Conservation (phyloP, 2,888 invertebrate genomes). For the Carabus problematicus region DNA sequence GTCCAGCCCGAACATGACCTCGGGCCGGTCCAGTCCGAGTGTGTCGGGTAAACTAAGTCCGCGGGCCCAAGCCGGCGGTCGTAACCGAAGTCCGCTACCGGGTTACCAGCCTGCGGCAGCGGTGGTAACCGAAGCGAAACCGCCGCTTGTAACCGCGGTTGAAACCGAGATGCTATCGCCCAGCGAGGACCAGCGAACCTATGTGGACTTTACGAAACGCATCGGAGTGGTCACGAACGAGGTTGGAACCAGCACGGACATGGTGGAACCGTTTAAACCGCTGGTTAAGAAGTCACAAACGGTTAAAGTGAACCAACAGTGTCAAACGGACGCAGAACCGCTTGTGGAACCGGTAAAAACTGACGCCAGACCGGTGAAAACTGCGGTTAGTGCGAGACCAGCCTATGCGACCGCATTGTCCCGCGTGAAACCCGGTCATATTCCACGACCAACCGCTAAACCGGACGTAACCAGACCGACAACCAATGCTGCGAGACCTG, state of each 20-base stretch:
- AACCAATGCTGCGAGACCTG: slow-evolving; percentile 41
- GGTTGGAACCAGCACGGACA: slow-evolving; percentile 58
- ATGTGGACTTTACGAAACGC: slow-evolving; percentile 55
- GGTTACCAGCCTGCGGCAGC: slow-evolving; percentile 9
- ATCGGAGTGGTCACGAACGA: slow-evolving; percentile 57
- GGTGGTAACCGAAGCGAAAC: not conserved
- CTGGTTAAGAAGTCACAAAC: slow-evolving; percentile 50
- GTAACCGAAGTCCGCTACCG: slow-evolving; percentile 57
- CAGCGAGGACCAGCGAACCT: slow-evolving; percentile 59
- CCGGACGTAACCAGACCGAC: slow-evolving; percentile 48
- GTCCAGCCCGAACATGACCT: slow-evolving; percentile 61
- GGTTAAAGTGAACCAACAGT: slow-evolving; percentile 52
- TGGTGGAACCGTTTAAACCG: slow-evolving; percentile 54
- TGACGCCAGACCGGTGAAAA: slow-evolving; percentile 47
- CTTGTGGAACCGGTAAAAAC: slow-evolving; percentile 46
- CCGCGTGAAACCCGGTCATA: slow-evolving; percentile 50
- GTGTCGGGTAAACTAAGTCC: slow-evolving; percentile 69
- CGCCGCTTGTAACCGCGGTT: slow-evolving; percentile 7
- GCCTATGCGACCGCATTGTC: slow-evolving; percentile 61
- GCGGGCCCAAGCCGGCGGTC: slow-evolving; percentile 61
- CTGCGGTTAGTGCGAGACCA: slow-evolving; percentile 49
- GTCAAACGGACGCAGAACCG: slow-evolving; percentile 52
- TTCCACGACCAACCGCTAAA: slow-evolving; percentile 48
- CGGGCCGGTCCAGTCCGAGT: slow-evolving; percentile 67
- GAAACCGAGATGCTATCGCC: slow-evolving; percentile 53